Evolutionary conservation across 64 coral and sea anemone genomes (phyloP).

Genomic region (Actinia tenebrosa): DNA sequence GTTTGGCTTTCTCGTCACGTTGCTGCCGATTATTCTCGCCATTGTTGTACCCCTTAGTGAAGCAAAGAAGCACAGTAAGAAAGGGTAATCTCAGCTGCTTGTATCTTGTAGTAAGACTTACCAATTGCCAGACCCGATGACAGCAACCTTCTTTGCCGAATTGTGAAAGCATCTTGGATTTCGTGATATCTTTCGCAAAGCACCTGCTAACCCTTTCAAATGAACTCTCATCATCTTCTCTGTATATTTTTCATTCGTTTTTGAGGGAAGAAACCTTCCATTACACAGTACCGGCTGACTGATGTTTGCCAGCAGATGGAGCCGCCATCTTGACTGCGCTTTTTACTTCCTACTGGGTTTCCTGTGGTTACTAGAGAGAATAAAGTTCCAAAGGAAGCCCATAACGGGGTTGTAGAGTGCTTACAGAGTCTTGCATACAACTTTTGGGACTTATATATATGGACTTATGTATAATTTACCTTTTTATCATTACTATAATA

Average conservation of each 20-base stretch:
- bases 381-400: not conserved
- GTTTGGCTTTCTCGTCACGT: not conserved
- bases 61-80: not conserved
- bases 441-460: too few species aligned
- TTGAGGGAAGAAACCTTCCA: not conserved
- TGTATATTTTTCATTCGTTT: not conserved
- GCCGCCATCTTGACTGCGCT: not conserved
- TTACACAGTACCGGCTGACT: not conserved
- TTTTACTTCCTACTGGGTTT: too few species aligned
- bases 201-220: not conserved
- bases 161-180: not conserved
- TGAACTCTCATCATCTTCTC: not conserved
- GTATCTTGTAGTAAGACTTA: not conserved
- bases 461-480: too few species aligned
- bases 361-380: not conserved
- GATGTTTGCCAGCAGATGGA: not conserved
- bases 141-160: slow-evolving; percentile 5
- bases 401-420: too few species aligned
- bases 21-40: slow-evolving; percentile 2
- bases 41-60: slow-evolving; percentile 21
- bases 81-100: not conserved
- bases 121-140: slow-evolving; percentile 18
- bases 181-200: not conserved
- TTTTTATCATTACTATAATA: too few species aligned
- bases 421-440: too few species aligned